A percentile compares a stretch with the other conserved stretches of the same genome.
Evolutionary conservation across 2,113 vertebrate species (phyloP).

Genomic region (Morone chrysops): DNA sequence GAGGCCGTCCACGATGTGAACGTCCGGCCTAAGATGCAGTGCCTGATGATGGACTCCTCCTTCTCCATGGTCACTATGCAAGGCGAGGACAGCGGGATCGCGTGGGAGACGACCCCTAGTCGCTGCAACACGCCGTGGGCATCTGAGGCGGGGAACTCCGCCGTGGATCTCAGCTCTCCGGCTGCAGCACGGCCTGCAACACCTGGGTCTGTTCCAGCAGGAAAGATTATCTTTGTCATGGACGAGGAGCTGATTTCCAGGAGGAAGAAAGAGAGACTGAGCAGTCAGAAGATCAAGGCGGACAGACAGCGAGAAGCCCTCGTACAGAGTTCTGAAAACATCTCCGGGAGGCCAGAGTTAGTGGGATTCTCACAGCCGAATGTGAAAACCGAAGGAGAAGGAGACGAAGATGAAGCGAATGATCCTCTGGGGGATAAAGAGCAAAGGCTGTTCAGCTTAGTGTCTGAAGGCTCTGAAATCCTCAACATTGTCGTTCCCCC

Average conservation of each 20-base stretch:
- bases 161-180: conserved; percentile 82
- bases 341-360: conserved; percentile 77
- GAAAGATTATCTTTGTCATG: conserved; percentile 91
- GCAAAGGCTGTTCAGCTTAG: conserved; percentile 88
- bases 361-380: conserved; percentile 79
- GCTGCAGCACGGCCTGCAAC: conserved; percentile 49
- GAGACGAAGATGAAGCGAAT: conserved; percentile 31
- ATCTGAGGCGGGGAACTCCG: conserved; percentile 86
- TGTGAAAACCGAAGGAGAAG: conserved; percentile 56
- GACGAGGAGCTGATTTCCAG: conserved; percentile 87
- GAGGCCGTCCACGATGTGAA: conserved; percentile 86
- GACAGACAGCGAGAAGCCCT: conserved; percentile 28
- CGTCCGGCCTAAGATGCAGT: conserved; percentile 90
- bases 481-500: conserved; percentile 91
- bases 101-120: conserved; percentile 93
- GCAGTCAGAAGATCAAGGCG: conserved; percentile 45
- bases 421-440: conserved; percentile 75
- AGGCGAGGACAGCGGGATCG: conserved; percentile 93
- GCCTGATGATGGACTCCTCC: conserved; percentile 90
- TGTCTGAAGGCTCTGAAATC: conserved; percentile 95
- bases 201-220: conserved; percentile 83
- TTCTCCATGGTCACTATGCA: conserved; percentile 96
- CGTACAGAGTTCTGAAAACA: conserved; percentile 47
- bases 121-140: conserved; percentile 89
- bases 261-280: conserved; percentile 81